Evolutionary conservation across 2,888 invertebrate species (phyloP).

Genomic region (Hydriomena furcata): DNA sequence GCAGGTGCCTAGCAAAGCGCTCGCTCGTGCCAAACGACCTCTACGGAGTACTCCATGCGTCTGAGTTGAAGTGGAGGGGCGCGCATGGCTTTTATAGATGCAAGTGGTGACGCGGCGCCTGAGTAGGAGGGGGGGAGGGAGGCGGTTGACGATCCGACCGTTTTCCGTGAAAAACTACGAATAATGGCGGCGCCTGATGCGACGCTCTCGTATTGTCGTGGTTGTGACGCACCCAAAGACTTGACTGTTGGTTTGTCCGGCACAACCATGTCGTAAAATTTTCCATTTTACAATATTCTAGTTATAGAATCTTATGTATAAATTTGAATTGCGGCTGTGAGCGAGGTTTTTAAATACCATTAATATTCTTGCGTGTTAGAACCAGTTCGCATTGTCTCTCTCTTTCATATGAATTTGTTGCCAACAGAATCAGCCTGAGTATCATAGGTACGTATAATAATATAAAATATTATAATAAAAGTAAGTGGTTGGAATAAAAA

Average conservation of each 20-base stretch:
- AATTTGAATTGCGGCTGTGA: constrained; percentile 56
- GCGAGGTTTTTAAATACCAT: constrained; percentile 27
- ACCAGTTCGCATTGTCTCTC: constrained; percentile 21
- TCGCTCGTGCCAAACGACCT: constrained; percentile 85
- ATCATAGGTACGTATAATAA: neutral
- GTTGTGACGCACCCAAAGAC: constrained; percentile 68
- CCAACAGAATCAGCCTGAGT: constrained; percentile 8
- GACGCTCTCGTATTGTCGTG: constrained; percentile 54
- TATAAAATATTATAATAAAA: neutral
- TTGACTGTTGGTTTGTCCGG: constrained; percentile 65
- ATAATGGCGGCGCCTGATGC: constrained; percentile 55
- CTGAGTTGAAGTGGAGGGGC: constrained; percentile 81
- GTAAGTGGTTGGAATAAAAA: constrained; percentile 6
- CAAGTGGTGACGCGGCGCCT: constrained; percentile 66
- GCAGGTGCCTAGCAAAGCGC: constrained; percentile 85
- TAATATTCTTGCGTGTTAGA: constrained; percentile 36
- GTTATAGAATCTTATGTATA: constrained; percentile 36
- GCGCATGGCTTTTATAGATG: constrained; percentile 74
- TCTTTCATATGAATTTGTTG: constrained; percentile 14
- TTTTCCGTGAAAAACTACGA: constrained; percentile 80
- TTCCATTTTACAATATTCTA: constrained; percentile 30
- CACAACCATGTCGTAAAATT: constrained; percentile 44
- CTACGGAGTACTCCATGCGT: constrained; percentile 85
- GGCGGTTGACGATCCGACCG: constrained; percentile 65
- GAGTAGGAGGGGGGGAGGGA: constrained; percentile 46